A percentile compares a stretch with the other conserved stretches of the same genome.
Conservation (phyloP, 2,888 invertebrate genomes). For the Chrysina gloriosa region DNA sequence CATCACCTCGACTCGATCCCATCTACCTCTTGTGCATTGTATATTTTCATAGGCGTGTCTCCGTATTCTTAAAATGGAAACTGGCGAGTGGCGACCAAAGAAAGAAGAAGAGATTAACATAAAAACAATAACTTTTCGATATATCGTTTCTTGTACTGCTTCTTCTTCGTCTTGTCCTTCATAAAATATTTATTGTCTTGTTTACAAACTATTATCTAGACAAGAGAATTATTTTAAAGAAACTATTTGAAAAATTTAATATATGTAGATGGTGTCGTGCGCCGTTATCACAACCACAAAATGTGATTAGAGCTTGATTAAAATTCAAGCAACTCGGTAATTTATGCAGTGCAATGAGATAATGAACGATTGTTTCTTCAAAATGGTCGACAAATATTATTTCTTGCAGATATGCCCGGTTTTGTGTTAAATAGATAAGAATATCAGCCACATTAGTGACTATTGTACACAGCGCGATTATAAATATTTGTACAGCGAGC, state of each 20-base stretch:
- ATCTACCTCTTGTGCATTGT: conserved; percentile 10
- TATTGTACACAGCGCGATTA: too few species aligned
- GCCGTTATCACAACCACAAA: too few species aligned
- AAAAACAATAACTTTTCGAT: conserved; percentile 24
- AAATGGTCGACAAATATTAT: conserved; percentile 3
- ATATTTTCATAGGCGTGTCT: conserved; percentile 35
- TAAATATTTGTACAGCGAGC: too few species aligned
- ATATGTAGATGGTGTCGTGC: too few species aligned
- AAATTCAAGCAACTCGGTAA: too few species aligned
- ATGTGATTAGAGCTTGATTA: too few species aligned
- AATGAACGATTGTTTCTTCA: too few species aligned
- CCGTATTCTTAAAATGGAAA: conserved; percentile 31
- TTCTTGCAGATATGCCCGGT: background rate
- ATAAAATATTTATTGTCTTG: background rate
- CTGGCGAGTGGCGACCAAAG: background rate
- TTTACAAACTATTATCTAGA: too few species aligned
- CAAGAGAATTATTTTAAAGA: too few species aligned
- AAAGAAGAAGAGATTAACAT: conserved; percentile 23
- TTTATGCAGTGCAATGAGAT: too few species aligned
- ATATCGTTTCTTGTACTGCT: background rate
- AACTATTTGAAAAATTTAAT: too few species aligned
- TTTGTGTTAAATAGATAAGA: background rate
- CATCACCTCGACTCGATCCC: background rate
- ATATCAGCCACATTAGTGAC: too few species aligned
- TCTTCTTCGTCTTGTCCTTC: background rate